These are phyloP conservation scores for Anas bahamensis DNA, from an alignment of 2,797 vertebrate species.

Conservation along the genomic window DNA sequence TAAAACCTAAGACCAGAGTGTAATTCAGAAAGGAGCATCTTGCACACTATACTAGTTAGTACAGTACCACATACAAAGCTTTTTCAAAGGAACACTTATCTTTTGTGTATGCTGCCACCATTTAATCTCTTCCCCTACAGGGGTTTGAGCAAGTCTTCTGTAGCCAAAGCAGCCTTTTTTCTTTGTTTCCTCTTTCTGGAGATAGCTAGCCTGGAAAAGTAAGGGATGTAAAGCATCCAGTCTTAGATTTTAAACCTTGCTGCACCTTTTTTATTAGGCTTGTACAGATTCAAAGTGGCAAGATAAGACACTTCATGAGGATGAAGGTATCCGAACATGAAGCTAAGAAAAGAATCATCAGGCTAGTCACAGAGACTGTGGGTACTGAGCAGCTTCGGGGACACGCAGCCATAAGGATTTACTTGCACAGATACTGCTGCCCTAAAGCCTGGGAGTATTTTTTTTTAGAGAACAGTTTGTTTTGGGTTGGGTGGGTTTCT, in stretches of 20 bases:
- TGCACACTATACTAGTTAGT: background rate
- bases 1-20: background rate
- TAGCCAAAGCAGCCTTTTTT: background rate
- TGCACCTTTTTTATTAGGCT: background rate
- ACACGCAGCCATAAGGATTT: background rate
- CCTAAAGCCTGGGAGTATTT: background rate
- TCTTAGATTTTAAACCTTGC: background rate
- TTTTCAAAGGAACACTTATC: background rate
- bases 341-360: background rate
- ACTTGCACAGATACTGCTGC: background rate
- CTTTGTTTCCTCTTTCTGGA: background rate
- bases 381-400: background rate
- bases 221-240: background rate
- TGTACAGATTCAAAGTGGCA: background rate
- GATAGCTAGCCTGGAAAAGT: background rate
- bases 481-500: background rate
- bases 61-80: background rate
- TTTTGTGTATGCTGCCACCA: background rate
- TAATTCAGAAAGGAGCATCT: background rate
- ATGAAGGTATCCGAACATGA: background rate
- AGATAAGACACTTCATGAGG: background rate
- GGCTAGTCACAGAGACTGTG: background rate
- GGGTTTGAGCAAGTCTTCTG: background rate
- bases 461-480: background rate
- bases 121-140: background rate